These are phyloP conservation scores for Pogonomyrmex californicus DNA, from an alignment of 1,140 invertebrate genomes.

Conservation along the genomic window DNA sequence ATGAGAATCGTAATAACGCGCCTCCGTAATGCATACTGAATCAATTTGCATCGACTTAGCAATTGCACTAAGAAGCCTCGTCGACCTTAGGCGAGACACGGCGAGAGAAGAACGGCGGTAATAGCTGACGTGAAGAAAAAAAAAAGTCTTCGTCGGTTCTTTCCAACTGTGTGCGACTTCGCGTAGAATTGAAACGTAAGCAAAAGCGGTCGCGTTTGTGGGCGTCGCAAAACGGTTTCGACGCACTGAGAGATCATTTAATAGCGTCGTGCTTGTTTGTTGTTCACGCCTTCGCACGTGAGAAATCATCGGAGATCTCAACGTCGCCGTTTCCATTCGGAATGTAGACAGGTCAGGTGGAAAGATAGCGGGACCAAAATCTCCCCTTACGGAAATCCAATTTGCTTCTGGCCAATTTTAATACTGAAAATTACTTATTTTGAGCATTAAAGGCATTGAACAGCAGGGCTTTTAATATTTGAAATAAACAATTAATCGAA, in stretches of 20 bases:
- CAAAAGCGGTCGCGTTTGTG: constrained; percentile 14
- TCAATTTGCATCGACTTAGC: constrained; percentile 49
- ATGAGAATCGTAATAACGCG: constrained; percentile 24
- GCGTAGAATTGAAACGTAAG: constrained; percentile 4
- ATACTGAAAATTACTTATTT: no score
- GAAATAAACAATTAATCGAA: no score
- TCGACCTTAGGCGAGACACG: constrained; percentile 32
- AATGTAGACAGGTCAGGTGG: background rate
- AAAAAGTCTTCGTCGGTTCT: constrained; percentile 16
- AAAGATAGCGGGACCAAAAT: background rate
- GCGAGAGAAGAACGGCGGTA: constrained; percentile 32
- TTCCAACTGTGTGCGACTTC: constrained; percentile 19
- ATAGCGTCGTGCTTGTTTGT: constrained; percentile 2
- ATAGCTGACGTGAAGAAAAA: constrained; percentile 33
- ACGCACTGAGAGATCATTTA: constrained; percentile 40
- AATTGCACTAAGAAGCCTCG: constrained; percentile 36
- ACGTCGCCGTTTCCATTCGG: background rate
- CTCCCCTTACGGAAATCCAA: no score
- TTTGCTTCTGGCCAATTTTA: no score
- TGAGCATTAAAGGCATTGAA: no score
- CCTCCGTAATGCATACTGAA: constrained; percentile 41
- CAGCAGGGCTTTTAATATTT: no score
- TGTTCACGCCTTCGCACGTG: background rate
- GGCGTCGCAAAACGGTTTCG: constrained; percentile 19
- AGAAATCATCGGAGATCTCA: background rate